A percentile compares a stretch with the other conserved stretches of the same genome.
These are phyloP conservation scores for Hemistola chrysoprasaria DNA, from an alignment of 2,888 invertebrate genomes.

Conservation along the genomic window DNA sequence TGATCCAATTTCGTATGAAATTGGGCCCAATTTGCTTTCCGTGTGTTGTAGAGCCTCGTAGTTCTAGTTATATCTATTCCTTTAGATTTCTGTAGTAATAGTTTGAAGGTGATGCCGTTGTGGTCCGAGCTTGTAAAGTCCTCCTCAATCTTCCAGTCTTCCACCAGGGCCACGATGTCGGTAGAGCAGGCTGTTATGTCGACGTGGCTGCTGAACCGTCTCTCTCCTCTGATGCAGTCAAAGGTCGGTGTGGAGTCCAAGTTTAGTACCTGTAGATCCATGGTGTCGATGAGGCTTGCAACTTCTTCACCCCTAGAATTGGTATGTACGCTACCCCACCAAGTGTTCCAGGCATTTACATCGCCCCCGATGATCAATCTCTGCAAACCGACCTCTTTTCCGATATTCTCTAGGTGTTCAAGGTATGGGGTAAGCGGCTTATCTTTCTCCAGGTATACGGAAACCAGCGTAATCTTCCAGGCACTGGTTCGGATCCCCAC, in stretches of 20 bases:
- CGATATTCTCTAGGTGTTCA: conserved; percentile 5
- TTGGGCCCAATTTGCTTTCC: too few species aligned
- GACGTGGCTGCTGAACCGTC: neutral
- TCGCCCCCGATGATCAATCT: conserved; percentile 19
- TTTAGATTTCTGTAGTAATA: neutral
- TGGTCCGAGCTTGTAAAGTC: too few species aligned
- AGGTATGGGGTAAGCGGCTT: conserved; percentile 13
- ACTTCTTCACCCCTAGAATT: conserved; percentile 24
- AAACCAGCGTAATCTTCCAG: conserved; percentile 17
- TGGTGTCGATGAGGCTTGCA: neutral
- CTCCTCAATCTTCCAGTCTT: neutral
- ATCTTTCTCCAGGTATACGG: conserved; percentile 24
- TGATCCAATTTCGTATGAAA: neutral
- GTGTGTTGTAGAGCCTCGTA: too few species aligned
- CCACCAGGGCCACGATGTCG: neutral
- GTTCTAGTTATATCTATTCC: neutral
- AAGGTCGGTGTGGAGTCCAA: neutral
- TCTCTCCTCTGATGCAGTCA: neutral
- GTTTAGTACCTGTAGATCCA: too few species aligned
- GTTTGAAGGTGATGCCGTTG: neutral
- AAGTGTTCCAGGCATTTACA: conserved; percentile 22
- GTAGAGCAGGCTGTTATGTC: neutral
- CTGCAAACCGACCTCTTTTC: neutral
- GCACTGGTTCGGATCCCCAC: conserved; percentile 15
- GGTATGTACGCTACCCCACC: conserved; percentile 18